Percentiles rank a stretch among this genome's conserved stretches.
Conservation (phyloP, 2,888 invertebrate genomes). For the Acronicta aceris region DNA sequence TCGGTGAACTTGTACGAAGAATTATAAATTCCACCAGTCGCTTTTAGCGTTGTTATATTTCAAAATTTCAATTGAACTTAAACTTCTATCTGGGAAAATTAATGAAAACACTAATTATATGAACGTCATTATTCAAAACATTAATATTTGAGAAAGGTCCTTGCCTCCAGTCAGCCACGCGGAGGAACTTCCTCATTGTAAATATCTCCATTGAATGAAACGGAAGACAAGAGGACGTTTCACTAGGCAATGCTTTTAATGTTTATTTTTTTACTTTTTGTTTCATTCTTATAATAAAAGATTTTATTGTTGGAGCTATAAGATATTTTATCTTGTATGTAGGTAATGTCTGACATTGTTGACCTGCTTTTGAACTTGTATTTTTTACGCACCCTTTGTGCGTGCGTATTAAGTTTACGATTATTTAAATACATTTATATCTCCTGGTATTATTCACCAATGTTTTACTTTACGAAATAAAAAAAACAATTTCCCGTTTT, state of each 20-base stretch:
- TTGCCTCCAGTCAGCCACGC: slow-evolving; percentile 3
- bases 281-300: not conserved
- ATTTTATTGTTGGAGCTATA: no score
- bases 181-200: slow-evolving; percentile 1
- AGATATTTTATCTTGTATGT: not conserved
- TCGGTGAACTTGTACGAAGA: slow-evolving; percentile 71
- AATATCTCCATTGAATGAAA: slow-evolving; percentile 10
- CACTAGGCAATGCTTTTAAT: slow-evolving; percentile 6
- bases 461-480: not conserved
- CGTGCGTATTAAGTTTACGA: slow-evolving; percentile 1
- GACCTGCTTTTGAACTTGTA: slow-evolving; percentile 16
- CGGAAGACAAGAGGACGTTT: slow-evolving; percentile 1
- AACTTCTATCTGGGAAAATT: slow-evolving; percentile 46
- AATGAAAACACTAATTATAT: slow-evolving; percentile 50
- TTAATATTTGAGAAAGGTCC: slow-evolving; percentile 20
- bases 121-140: slow-evolving; percentile 35
- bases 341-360: slow-evolving; percentile 11
- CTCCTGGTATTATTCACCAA: not conserved
- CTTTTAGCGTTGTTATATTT: slow-evolving; percentile 70
- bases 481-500: not conserved
- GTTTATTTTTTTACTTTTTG: not conserved
- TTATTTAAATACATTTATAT: not conserved
- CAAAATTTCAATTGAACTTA: slow-evolving; percentile 62
- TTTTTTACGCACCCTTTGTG: slow-evolving; percentile 24
- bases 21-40: slow-evolving; percentile 76